These are phyloP conservation scores for Siphamia tubifer DNA, from an alignment of 2,113 vertebrate species.

Conservation along the genomic window DNA sequence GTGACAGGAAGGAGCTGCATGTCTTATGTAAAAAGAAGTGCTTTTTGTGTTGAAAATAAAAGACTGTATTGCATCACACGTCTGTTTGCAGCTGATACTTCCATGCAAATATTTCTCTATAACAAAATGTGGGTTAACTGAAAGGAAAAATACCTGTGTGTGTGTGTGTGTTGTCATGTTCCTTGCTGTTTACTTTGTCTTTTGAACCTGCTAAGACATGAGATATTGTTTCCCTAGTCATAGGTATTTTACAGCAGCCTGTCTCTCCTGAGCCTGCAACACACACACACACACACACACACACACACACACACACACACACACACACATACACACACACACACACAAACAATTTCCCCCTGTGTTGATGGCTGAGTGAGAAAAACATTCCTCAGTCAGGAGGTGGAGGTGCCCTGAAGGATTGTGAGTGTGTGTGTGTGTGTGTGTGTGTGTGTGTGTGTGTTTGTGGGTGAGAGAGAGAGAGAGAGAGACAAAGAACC, in stretches of 20 bases:
- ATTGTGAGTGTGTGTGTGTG: too few species aligned
- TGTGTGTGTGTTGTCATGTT: conserved; percentile 44
- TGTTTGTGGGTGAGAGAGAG: neutral
- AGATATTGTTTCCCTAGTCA: conserved; percentile 52
- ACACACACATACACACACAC: neutral
- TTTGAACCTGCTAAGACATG: conserved; percentile 67
- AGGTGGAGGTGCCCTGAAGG: conserved; percentile 65
- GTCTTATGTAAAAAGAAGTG: neutral
- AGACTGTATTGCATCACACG: neutral
- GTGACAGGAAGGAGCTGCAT: neutral
- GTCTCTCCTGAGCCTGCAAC: conserved; percentile 33
- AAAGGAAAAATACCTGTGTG: conserved; percentile 23
- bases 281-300: conserved; percentile 8
- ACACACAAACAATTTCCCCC: conserved; percentile 60
- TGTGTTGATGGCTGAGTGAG: conserved; percentile 63
- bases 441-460: conserved; percentile 19
- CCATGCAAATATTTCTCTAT: conserved; percentile 1
- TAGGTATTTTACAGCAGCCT: conserved; percentile 40
- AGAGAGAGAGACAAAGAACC: conserved; percentile 29
- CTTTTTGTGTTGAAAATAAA: neutral
- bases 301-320: conserved; percentile 9
- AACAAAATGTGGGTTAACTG: conserved; percentile 1
- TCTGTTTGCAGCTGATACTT: neutral
- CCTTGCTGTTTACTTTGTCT: conserved; percentile 64
- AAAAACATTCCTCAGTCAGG: conserved; percentile 74